These are phyloP conservation scores for Myotis daubentonii DNA, from an alignment of 2,797 vertebrate genomes.

Conservation along the genomic window DNA sequence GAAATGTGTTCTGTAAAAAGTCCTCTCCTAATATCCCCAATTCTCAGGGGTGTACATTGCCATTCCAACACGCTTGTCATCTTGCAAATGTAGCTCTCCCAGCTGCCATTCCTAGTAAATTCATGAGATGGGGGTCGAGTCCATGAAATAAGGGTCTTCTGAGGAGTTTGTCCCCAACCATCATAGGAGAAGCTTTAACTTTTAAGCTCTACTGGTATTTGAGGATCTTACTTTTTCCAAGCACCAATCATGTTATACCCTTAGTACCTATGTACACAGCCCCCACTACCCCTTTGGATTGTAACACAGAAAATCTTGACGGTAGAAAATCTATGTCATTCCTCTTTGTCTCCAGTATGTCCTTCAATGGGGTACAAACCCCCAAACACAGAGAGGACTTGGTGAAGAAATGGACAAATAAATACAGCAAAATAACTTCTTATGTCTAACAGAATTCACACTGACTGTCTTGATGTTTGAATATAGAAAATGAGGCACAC, in stretches of 20 bases:
- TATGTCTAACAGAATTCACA: not conserved
- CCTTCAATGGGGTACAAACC: not conserved
- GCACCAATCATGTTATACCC: not conserved
- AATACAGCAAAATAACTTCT: not conserved
- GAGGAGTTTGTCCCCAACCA: not conserved
- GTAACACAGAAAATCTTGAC: not conserved
- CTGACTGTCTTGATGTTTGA: not conserved
- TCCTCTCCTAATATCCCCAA: not conserved
- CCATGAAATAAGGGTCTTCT: not conserved
- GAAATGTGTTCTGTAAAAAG: not conserved
- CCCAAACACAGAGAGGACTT: not conserved
- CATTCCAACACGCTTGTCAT: not conserved
- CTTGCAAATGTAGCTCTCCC: not conserved
- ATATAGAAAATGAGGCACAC: not conserved
- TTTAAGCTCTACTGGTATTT: not conserved
- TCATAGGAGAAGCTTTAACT: not conserved
- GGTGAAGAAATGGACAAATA: not conserved
- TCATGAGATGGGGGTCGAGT: not conserved
- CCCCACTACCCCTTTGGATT: fast-evolving
- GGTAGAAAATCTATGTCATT: not conserved
- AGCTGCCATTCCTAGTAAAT: not conserved
- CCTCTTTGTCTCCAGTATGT: not conserved
- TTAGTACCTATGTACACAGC: not conserved
- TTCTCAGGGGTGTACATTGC: not conserved
- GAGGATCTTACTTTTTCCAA: not conserved